phyloP scores from a whole-genome alignment of 2,113 vertebrate species.

The Spea bombifrons region DNA sequence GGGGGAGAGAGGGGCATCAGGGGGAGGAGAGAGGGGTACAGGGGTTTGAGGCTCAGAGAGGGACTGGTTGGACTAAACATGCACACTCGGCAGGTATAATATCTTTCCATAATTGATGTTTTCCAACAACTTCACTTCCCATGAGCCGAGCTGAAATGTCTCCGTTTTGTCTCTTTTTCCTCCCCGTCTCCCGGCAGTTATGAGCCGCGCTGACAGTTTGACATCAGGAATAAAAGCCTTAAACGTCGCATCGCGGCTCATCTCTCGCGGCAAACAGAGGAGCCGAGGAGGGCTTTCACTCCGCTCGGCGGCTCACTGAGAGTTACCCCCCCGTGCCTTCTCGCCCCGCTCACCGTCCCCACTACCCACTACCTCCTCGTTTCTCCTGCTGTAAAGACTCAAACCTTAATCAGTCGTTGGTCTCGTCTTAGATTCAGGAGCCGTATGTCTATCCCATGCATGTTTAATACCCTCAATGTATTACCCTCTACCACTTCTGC shows the following conservation, averaged over 20 bases:
- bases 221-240: constrained; percentile 83
- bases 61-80: too few species aligned
- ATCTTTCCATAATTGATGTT: too few species aligned
- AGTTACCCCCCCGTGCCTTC: constrained; percentile 31
- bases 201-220: constrained; percentile 78
- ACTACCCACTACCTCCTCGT: constrained; percentile 6
- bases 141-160: constrained; percentile 43
- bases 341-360: constrained; percentile 1
- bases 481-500: too few species aligned
- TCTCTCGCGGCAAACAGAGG: constrained; percentile 83
- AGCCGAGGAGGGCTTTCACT: constrained; percentile 82
- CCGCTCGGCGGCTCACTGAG: constrained; percentile 72
- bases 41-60: too few species aligned
- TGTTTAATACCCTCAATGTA: too few species aligned
- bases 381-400: too few species aligned
- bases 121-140: background rate
- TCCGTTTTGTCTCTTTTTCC: constrained; percentile 51
- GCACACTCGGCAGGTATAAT: too few species aligned
- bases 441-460: too few species aligned
- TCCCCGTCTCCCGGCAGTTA: constrained; percentile 66
- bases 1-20: too few species aligned
- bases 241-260: constrained; percentile 82
- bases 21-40: too few species aligned
- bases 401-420: too few species aligned
- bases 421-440: too few species aligned